A percentile compares a stretch with the other conserved stretches of the same genome.
These are phyloP conservation scores for Sceloporus tristichus DNA, from an alignment of 2,113 vertebrate species.

Conservation along the genomic window DNA sequence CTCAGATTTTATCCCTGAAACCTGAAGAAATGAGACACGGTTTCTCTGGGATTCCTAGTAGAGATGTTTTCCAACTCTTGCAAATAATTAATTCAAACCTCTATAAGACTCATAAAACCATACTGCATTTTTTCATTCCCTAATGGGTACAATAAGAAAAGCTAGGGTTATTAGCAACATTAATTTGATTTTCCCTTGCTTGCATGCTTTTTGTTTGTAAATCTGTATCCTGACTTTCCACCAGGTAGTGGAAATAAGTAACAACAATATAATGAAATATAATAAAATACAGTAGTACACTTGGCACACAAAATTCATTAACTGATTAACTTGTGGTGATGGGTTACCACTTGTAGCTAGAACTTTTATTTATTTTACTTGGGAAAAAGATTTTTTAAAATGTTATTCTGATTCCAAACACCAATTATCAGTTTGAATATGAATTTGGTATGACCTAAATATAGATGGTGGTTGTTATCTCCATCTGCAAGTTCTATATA, in stretches of 20 bases:
- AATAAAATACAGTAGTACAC: too few species aligned
- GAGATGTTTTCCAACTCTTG: too few species aligned
- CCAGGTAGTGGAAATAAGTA: neutral
- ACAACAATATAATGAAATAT: neutral
- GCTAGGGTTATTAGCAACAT: neutral
- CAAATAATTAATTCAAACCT: too few species aligned
- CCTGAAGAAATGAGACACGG: too few species aligned
- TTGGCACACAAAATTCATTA: neutral
- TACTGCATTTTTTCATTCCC: too few species aligned
- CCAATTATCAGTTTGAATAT: conserved; percentile 60
- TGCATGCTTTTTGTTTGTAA: too few species aligned
- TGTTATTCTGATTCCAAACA: conserved; percentile 65
- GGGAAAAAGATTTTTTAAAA: conserved; percentile 56
- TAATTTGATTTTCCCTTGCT: too few species aligned
- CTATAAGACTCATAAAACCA: too few species aligned
- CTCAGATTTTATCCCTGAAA: too few species aligned
- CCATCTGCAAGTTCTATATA: conserved; percentile 67
- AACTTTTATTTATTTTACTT: conserved; percentile 56
- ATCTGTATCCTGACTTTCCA: too few species aligned
- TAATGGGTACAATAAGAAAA: neutral
- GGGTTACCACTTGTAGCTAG: conserved; percentile 44
- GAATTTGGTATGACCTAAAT: conserved; percentile 56
- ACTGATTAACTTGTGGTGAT: neutral
- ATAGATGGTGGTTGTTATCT: conserved; percentile 57
- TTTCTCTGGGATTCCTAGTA: too few species aligned